These are phyloP conservation scores for Platycercus adscitus DNA, from an alignment of 2,113 vertebrate species.

Conservation along the genomic window DNA sequence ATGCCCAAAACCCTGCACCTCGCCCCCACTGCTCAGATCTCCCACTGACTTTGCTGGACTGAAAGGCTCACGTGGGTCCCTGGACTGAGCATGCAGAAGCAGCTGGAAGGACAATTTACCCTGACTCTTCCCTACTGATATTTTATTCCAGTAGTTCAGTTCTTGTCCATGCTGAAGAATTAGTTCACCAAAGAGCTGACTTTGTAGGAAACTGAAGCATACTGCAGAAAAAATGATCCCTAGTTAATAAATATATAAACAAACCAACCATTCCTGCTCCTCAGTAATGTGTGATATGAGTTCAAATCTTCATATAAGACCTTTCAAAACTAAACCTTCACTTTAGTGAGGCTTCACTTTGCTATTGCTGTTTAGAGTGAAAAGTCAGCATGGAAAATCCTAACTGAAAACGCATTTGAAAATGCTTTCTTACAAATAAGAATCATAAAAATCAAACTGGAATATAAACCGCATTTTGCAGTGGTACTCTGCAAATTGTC, in stretches of 20 bases:
- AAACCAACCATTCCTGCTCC: background rate
- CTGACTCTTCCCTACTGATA: background rate
- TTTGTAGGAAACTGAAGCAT: background rate
- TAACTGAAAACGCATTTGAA: constrained; percentile 9
- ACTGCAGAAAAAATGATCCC: background rate
- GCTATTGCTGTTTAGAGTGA: background rate
- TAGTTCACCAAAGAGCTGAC: background rate
- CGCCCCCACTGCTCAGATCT: background rate
- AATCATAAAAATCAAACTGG: background rate
- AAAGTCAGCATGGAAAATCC: background rate
- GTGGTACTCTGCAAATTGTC: background rate
- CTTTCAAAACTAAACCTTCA: background rate
- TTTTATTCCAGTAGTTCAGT: background rate
- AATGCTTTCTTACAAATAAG: background rate
- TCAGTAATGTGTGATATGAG: background rate
- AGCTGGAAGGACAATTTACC: background rate
- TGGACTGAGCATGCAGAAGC: background rate
- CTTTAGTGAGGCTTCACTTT: background rate
- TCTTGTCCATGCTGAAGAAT: background rate
- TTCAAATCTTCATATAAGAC: background rate
- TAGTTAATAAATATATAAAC: background rate
- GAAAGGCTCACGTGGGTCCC: fast-evolving
- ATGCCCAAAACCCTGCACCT: background rate
- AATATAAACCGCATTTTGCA: background rate
- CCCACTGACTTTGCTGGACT: background rate